Base-by-base conservation (phyloP, 2,888 invertebrate genomes). In the Agonopterix heracliana region DNA sequence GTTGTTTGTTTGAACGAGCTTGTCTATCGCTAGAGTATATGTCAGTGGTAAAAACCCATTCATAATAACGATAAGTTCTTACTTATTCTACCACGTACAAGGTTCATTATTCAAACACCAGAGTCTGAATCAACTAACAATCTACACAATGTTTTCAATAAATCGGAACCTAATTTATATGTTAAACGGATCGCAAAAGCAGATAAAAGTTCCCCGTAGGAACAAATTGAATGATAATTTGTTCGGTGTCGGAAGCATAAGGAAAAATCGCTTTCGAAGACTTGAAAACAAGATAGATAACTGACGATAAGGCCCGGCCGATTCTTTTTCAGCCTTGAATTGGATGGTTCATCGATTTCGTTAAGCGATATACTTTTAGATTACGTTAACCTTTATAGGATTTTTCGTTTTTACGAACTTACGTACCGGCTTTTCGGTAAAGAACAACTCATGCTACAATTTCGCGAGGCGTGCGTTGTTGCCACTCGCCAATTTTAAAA, bases 201-300 rank as follows among this genome's bases (percentile, higher is more conserved):
- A 67, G 71, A 76, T 73, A 71, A 74, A 71, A 72, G 66, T 61
- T 66, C 66, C 60, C 64, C 66, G 61, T 54, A 61, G 66, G 73
- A 73, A 80, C 74, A 75, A 78, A 81, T 80, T 74, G 76, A 78
- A 78, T 76, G 71, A 69, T 72, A 78, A 82, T 82, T 81, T 81
- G 79, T 78, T 77, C 67, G 57, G 56, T 68, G 71, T 71, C 66
- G 53, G 60, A 62, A 61, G 63, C 71, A 69, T 72, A 67, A 72
- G 71, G 76, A 79, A 78, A 78, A 80, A 78, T 78, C 66, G 70
- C 58, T 61, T 60, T 61, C 59, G 54, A 59, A 55, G 63, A 59
- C 62, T 26, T 57, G 62, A 63, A 68, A 64, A 67, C 69, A 69
- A 70, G 70, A 74, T 63, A 66, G 70, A 76, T 72, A 68, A 66